Conservation (phyloP, 2,888 invertebrate genomes). For the Protodeltote pygarga region DNA sequence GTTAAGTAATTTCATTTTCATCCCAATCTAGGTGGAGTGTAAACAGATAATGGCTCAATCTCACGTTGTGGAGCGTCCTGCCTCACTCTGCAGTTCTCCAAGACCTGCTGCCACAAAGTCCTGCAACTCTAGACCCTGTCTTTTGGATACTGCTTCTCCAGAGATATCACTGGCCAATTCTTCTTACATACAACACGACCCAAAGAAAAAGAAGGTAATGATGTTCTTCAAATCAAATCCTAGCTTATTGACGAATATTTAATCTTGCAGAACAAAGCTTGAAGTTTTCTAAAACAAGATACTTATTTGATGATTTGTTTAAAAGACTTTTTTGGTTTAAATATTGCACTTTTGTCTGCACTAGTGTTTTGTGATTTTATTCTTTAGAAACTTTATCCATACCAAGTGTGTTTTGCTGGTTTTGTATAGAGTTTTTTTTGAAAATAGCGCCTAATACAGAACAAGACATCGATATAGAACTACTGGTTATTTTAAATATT, state of each 20-base stretch:
- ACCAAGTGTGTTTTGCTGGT: no score
- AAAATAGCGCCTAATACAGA: not conserved
- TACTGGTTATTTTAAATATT: not conserved
- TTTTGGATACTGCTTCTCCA: constrained; percentile 90
- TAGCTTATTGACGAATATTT: no score
- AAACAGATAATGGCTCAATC: constrained; percentile 97
- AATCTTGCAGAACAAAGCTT: no score
- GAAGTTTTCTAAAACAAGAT: no score
- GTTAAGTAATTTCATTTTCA: no score
- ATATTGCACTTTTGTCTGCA: no score
- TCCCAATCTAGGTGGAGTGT: constrained; percentile 89
- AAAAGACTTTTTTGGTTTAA: no score
- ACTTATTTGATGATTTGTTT: no score
- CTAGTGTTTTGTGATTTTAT: no score
- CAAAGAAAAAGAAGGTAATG: constrained; percentile 91
- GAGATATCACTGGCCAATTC: constrained; percentile 93
- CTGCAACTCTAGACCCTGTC: constrained; percentile 94
- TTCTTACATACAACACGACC: constrained; percentile 94
- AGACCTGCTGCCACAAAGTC: constrained; percentile 93
- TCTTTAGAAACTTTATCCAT: no score
- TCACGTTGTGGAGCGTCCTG: constrained; percentile 93
- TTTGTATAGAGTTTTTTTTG: no score
- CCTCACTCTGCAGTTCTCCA: constrained; percentile 91
- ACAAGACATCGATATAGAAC: not conserved
- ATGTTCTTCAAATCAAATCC: no score